These are phyloP conservation scores for Conus canariensis DNA, from an alignment of 2,888 invertebrate genomes.

Conservation along the genomic window DNA sequence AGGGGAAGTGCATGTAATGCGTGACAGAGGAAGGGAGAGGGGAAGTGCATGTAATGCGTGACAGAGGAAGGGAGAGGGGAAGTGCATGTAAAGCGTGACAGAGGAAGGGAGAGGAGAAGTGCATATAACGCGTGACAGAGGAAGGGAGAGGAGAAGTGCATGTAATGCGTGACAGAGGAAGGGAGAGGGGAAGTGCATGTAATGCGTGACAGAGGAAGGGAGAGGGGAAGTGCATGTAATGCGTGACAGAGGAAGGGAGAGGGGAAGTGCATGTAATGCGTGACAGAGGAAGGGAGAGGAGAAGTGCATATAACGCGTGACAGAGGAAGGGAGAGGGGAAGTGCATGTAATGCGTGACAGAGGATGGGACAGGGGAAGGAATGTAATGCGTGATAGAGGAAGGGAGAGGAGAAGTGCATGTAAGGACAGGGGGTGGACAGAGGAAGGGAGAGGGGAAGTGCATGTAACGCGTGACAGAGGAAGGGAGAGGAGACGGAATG, in stretches of 20 bases:
- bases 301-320: background rate
- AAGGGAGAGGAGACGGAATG: too few species aligned
- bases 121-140: too few species aligned
- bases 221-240: background rate
- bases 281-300: background rate
- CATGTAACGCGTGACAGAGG: too few species aligned
- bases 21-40: background rate
- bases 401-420: background rate
- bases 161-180: background rate
- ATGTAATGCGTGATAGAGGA: background rate
- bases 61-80: background rate
- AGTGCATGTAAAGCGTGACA: too few species aligned
- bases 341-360: too few species aligned
- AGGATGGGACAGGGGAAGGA: background rate
- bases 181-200: background rate
- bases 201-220: background rate
- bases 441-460: background rate
- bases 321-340: background rate
- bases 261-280: background rate
- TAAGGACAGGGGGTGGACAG: too few species aligned
- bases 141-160: background rate
- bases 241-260: background rate
- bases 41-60: background rate
- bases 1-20: background rate
- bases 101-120: background rate